phyloP scores from a whole-genome alignment of 2,888 invertebrate species.

The Macaria notata region DNA sequence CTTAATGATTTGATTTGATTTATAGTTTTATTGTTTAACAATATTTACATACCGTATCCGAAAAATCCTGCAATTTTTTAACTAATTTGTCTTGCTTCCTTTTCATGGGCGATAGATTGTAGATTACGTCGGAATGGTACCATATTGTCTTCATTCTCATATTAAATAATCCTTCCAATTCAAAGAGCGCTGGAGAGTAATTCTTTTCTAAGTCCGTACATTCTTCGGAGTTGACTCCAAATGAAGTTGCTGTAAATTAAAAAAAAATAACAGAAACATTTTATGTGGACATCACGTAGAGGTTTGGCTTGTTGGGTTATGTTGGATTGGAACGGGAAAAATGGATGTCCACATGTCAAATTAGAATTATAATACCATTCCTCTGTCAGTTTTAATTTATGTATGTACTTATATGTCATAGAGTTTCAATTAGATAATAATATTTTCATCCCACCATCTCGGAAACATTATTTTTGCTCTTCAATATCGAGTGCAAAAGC shows the following conservation, averaged over 20 bases:
- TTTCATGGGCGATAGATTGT: background rate
- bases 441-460: too few species aligned
- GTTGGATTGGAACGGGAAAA: too few species aligned
- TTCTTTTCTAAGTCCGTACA: background rate
- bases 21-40: background rate
- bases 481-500: too few species aligned
- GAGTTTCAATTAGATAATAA: too few species aligned
- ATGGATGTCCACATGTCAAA: too few species aligned
- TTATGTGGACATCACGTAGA: too few species aligned
- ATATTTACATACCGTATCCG: background rate
- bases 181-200: background rate
- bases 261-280: background rate
- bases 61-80: background rate
- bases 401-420: too few species aligned
- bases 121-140: slow-evolving; percentile 4
- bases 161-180: background rate
- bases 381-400: too few species aligned
- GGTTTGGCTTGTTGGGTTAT: too few species aligned
- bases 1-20: too few species aligned
- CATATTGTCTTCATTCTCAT: slow-evolving; percentile 16
- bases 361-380: too few species aligned
- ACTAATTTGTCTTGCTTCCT: background rate
- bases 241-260: background rate
- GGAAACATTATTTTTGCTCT: too few species aligned
- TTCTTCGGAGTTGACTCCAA: background rate